phyloP scores from a whole-genome alignment of 1,140 invertebrate genomes.

The Temnothorax curvispinosus region DNA sequence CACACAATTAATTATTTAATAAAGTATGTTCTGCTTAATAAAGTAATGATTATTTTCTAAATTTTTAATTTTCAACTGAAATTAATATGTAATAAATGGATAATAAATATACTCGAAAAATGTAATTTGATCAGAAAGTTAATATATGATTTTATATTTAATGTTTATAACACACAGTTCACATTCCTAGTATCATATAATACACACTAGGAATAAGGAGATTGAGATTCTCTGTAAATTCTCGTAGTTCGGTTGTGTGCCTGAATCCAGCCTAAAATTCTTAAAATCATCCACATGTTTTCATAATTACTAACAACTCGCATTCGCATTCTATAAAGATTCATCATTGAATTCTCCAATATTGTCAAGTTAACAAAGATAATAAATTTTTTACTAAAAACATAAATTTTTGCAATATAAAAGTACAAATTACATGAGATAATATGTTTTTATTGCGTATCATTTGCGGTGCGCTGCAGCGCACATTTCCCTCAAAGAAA shows the following conservation, averaged over 20 bases:
- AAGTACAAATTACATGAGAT: not conserved
- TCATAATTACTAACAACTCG: not conserved
- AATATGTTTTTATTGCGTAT: not conserved
- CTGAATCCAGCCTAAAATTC: not conserved
- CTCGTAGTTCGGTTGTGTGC: not conserved
- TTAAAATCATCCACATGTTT: not conserved
- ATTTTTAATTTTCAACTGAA: not conserved
- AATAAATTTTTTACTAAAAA: not conserved
- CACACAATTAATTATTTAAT: not conserved
- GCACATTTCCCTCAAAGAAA: not conserved
- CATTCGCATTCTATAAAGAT: not conserved
- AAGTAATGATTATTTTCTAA: not conserved
- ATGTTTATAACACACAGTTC: not conserved
- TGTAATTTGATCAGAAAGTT: not conserved
- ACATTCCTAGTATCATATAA: not conserved
- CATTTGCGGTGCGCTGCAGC: not conserved
- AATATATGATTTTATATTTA: not conserved
- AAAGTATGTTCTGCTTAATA: not conserved
- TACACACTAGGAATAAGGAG: not conserved
- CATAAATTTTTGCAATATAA: not conserved
- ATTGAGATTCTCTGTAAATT: not conserved
- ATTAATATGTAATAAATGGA: too few relatives aligned
- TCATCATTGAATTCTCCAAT: not conserved
- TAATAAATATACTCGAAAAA: not conserved
- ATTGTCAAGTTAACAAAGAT: not conserved